phyloP scores from a whole-genome alignment of 2,888 invertebrate species.

The Sphaerophoria rueppellii region DNA sequence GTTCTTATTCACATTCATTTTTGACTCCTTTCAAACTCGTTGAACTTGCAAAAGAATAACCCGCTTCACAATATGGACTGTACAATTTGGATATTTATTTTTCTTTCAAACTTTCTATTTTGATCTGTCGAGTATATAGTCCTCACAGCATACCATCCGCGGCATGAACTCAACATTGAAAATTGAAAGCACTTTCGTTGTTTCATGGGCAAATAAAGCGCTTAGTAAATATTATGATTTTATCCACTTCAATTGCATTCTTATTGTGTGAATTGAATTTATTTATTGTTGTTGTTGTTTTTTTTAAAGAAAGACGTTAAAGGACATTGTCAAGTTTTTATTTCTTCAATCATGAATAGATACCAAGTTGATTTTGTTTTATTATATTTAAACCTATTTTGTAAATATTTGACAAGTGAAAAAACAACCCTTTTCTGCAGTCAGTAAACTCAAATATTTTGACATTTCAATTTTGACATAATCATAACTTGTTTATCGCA shows the following conservation, averaged over 20 bases:
- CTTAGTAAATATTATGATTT: conserved; percentile 34
- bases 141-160: conserved; percentile 25
- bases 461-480: conserved; percentile 34
- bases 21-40: too few species aligned
- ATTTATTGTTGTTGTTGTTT: background rate
- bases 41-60: too few species aligned
- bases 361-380: conserved; percentile 4
- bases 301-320: background rate
- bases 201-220: conserved; percentile 1
- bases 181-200: conserved; percentile 17
- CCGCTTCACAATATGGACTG: background rate
- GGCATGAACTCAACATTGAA: conserved; percentile 22
- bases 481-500: conserved; percentile 14
- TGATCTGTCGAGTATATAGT: conserved; percentile 28
- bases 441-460: conserved; percentile 28
- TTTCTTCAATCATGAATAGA: background rate
- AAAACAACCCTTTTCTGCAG: background rate
- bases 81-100: conserved; percentile 36
- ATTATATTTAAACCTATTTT: background rate
- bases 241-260: conserved; percentile 43
- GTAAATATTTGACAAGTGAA: conserved; percentile 19
- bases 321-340: background rate
- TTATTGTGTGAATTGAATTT: conserved; percentile 36
- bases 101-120: conserved; percentile 46
- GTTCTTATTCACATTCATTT: background rate